Evolutionary conservation across 64 coral and sea anemone genomes (phyloP), one percentile per base, ranked within the genome.

Genomic region (Astreopora myriophthalma): DNA sequence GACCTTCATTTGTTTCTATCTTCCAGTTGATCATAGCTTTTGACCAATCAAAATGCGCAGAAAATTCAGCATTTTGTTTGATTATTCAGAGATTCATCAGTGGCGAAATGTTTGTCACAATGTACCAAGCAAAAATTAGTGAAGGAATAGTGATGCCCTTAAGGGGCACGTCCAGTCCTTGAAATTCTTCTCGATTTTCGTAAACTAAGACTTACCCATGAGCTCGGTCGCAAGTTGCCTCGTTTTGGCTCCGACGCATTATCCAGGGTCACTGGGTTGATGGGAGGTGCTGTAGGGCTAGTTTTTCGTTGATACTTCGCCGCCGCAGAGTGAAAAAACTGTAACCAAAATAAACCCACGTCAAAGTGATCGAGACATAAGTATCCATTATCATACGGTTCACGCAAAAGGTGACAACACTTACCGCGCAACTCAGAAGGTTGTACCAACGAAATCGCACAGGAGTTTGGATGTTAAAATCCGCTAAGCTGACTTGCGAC

Each of bases 381-480:
- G 17, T 13, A 14, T 10, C 33, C 34, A 23, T 36, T 35, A 26
- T 75, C 73, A 19, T 16, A 16, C 17, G 10, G 17, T 55, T 55
- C 17, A 14, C 51, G 51, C 3, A 13, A 55, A 2, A 11, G 40
- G 3, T 16, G 17, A 55, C 16, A 55, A 16, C 28, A 87, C 95
- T 90, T 91, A 96, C 95, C 48, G 91, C 60, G 48, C 77, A 90
- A 64, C 91, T 91, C 20, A 99, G 71, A 26, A 99, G 74, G 71
- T 99, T 99, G 57, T 89, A 99, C 97, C 94, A 96, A 78, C 91
- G 80, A 84, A 96, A 99, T 38, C 84, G 72, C 42, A 91, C 88
- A 7, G 97, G 97, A 60, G 94, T 67, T 37, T 99, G 91, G 49
- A 93, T 42, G 40, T 91, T 94, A 63, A 93, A 99, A 68, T 99